phyloP scores from a whole-genome alignment of 2,113 vertebrate species.

The Ahaetulla prasina region DNA sequence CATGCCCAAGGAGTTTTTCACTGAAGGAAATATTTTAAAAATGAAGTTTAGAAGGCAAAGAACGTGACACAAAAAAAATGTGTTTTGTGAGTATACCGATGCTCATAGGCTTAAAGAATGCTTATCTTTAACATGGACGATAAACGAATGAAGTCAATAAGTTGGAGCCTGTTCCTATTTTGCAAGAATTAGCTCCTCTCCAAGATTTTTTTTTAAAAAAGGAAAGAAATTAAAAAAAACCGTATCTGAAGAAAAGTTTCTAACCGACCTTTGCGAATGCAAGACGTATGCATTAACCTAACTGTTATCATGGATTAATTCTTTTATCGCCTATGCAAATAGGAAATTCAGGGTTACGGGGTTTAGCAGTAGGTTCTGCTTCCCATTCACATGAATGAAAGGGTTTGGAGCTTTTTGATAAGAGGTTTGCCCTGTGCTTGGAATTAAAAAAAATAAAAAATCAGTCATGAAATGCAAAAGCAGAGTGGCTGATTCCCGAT shows the following conservation, averaged over 20 bases:
- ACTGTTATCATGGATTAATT: background rate
- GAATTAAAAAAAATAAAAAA: slow-evolving; percentile 5
- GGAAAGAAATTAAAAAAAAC: too few species aligned
- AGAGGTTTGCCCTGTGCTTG: background rate
- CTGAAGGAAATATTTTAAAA: too few species aligned
- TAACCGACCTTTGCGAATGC: background rate
- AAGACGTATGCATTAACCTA: slow-evolving; percentile 10
- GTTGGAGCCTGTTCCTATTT: too few species aligned
- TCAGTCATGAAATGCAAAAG: background rate
- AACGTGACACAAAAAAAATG: too few species aligned
- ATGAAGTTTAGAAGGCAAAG: too few species aligned
- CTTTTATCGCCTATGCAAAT: slow-evolving; percentile 1
- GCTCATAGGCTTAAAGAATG: too few species aligned
- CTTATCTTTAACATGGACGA: too few species aligned
- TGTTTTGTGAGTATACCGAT: too few species aligned
- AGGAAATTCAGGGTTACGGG: slow-evolving; percentile 3
- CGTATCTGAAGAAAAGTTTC: background rate
- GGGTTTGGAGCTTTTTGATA: slow-evolving; percentile 1
- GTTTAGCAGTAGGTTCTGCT: background rate
- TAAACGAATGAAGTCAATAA: too few species aligned
- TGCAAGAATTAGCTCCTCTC: too few species aligned
- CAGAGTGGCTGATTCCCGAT: background rate
- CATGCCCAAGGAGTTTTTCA: too few species aligned
- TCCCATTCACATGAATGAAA: background rate
- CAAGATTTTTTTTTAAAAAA: too few species aligned